A percentile compares a stretch with the other conserved stretches of the same genome.
These are phyloP conservation scores for Lindbergichthys nudifrons DNA, from an alignment of 2,797 vertebrate species.

Conservation along the genomic window DNA sequence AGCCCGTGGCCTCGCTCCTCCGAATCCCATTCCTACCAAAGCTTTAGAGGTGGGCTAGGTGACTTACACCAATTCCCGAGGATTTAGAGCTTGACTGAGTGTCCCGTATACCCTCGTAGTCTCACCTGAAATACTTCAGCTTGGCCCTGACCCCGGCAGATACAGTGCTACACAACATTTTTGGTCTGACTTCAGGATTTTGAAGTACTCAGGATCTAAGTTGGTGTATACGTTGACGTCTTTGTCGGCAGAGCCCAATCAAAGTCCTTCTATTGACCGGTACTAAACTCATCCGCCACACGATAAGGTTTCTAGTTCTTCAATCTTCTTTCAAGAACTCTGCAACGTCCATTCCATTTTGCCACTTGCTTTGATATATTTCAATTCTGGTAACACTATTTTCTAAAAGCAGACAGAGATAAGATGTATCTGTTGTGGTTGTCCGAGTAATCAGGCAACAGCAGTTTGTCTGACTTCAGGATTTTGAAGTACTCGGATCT, in stretches of 20 bases:
- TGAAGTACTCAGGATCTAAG: constrained; percentile 27
- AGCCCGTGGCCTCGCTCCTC: constrained; percentile 81
- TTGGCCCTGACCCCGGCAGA: constrained; percentile 52
- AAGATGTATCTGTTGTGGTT: neutral
- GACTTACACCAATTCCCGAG: constrained; percentile 77
- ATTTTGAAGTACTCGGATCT: constrained; percentile 36
- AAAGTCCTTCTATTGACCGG: constrained; percentile 1
- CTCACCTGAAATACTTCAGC: constrained; percentile 66
- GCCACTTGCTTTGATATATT: neutral
- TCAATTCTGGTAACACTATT: neutral
- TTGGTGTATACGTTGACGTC: constrained; percentile 23
- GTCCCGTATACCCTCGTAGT: constrained; percentile 61
- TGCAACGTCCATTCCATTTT: neutral
- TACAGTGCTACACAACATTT: constrained; percentile 39
- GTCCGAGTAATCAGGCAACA: neutral
- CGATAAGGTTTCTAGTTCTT: neutral
- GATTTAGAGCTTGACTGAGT: constrained; percentile 82
- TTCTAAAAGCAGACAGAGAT: neutral
- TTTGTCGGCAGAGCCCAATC: constrained; percentile 9
- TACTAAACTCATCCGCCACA: neutral
- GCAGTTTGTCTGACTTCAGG: constrained; percentile 17
- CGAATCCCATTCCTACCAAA: constrained; percentile 77
- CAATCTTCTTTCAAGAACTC: constrained; percentile 1
- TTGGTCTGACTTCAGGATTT: constrained; percentile 32
- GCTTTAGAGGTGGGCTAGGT: constrained; percentile 77